A percentile compares a stretch with the other conserved stretches of the same genome.
Evolutionary conservation across 92 coral and sea anemone species (phyloP).

Genomic region (Phymanthus crucifer): DNA sequence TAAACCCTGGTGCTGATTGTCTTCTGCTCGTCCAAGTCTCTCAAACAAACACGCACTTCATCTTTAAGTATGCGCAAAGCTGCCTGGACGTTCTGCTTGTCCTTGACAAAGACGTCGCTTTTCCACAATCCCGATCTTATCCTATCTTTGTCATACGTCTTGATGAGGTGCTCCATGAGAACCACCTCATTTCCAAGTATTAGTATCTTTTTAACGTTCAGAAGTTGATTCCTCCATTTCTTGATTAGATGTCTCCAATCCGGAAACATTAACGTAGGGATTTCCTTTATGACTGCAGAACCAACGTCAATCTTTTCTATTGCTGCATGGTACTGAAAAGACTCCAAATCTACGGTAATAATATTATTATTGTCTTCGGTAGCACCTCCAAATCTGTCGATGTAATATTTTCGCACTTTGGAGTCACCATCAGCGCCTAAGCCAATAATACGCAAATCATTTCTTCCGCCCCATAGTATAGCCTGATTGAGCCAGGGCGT

Average conservation of each 20-base stretch:
- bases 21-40: not conserved
- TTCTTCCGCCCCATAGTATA: constrained; percentile 37
- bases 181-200: constrained; percentile 36
- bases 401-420: constrained; percentile 24
- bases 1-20: constrained; percentile 14
- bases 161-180: constrained; percentile 43
- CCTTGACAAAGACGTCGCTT: constrained; percentile 44
- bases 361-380: not conserved
- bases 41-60: constrained; percentile 19
- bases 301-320: constrained; percentile 4
- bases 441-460: constrained; percentile 32
- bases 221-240: constrained; percentile 40
- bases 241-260: constrained; percentile 47
- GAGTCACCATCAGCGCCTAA: constrained; percentile 52
- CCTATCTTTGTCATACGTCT: constrained; percentile 32
- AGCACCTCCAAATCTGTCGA: constrained; percentile 12
- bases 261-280: constrained; percentile 36
- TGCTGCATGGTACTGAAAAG: constrained; percentile 21
- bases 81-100: constrained; percentile 39
- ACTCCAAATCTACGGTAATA: constrained; percentile 12
- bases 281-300: not conserved
- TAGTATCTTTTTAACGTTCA: no score
- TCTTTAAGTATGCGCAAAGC: constrained; percentile 16
- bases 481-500: constrained; percentile 46
- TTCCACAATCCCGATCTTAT: constrained; percentile 40